Evolutionary conservation across 2,797 vertebrate species (phyloP), one percentile per base, ranked within the genome.

Genomic region (Chaunax sp.): DNA sequence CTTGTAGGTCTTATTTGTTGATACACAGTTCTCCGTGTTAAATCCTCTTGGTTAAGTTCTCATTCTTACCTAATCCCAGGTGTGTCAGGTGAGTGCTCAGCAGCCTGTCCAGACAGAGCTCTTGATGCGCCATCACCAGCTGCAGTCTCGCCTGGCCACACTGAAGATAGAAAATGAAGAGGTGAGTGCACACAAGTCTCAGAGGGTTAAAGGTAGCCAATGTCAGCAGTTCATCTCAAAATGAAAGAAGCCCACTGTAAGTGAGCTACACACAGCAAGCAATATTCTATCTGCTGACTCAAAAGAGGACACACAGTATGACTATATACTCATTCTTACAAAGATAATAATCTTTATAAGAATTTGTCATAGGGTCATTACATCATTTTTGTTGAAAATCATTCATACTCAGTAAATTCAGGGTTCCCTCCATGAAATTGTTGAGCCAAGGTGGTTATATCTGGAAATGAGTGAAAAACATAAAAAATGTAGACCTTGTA

Each of bases 101-200:
- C 98, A 99, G 89, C 98, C 98, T 0, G 97, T 99, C 67, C 98
- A 99, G 93, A 98, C 96, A 0, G 98, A 99, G 82, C 87, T 99
- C 61, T 91, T 99, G 74, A 96, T 98, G 96, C 93, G 98, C 33
- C 96, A 97, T 91, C 98, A 99, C 92, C 98, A 99, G 91, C 95
- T 99, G 85, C 98, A 99, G 92, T 98, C 98, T 0, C 95, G 98
- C 50, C 93, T 99, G 59, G 94, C 97, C 73, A 99, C 97, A 0
- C 94, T 99, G 82, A 98, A 95, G 94, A 99, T 99, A 56, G 98
- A 99, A 90, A 99, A 99, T 0, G 98, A 99, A 72, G 98, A 99
- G 96, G 97, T 99, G 86, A 95, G 40, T 45, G 44, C 38, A 26
- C 57, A 33, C 19, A 14, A 20, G 45, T 64, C 28, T 44, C 15